Evolutionary conservation across 2,888 invertebrate genomes (phyloP).

Genomic region (Ariolimax columbianus): DNA sequence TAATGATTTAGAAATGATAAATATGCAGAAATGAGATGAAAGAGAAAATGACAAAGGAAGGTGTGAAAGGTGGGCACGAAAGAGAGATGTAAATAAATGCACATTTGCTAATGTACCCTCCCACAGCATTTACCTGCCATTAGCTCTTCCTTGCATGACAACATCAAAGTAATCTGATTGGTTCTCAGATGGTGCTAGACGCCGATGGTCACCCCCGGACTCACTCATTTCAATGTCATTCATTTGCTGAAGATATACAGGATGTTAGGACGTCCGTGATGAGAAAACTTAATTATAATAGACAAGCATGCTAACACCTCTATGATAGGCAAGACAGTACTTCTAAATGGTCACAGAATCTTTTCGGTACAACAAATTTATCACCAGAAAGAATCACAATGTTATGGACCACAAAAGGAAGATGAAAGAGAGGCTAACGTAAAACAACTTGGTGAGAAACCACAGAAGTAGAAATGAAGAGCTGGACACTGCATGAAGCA

Average conservation of each 20-base stretch:
- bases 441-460: too few species aligned
- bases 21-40: too few species aligned
- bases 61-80: neutral
- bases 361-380: too few species aligned
- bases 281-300: too few species aligned
- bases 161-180: conserved; percentile 70
- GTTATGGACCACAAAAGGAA: too few species aligned
- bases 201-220: conserved; percentile 32
- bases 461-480: too few species aligned
- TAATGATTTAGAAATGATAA: neutral
- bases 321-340: too few species aligned
- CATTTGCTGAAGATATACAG: neutral
- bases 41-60: neutral
- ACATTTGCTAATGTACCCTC: neutral
- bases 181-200: conserved; percentile 63
- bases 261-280: neutral
- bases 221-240: conserved; percentile 40
- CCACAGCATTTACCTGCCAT: conserved; percentile 20
- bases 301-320: too few species aligned
- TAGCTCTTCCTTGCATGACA: conserved; percentile 66
- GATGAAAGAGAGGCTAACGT: too few species aligned
- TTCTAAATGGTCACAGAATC: too few species aligned
- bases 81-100: neutral
- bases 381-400: too few species aligned
- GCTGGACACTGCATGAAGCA: too few species aligned